Evolutionary conservation across 1,140 invertebrate species (phyloP), one percentile per base, ranked within the genome.

Genomic region (Leptopilina boulardi): DNA sequence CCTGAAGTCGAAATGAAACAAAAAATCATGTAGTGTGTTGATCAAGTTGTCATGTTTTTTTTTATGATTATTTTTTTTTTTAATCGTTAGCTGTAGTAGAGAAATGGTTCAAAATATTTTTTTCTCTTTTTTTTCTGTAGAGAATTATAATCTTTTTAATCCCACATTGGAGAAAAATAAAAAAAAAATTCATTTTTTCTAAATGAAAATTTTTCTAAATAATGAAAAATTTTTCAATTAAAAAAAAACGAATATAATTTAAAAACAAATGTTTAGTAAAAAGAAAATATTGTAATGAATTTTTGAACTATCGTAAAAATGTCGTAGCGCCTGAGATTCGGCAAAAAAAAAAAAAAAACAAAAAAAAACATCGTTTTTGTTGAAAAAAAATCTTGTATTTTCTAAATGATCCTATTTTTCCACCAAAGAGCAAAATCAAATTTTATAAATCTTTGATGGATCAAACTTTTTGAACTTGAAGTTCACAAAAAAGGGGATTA

Each of bases 1-100:
- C 18, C 54, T 71, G 70, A 78, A 77, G n/a, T 66, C 34, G 66
- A 70, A 47, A 70, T 51, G 47, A 51, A 51, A 51, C 47, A 75
- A 70, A 74, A 38, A 75, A 75, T 70, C 70, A 75, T 44, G 44
- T 70, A 21, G 59, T 70, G 44, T 26, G 56, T 59, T n/a, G n/a
- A n/a, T n/a, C n/a, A n/a, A n/a, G n/a, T 38, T 42, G 59, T 42
- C 47, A 51, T 56, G 38, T 75, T 41, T 47, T 21, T 21, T 41
- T 2, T 4, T 6, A 4, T 6, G 3, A n/a, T n/a, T n/a, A n/a
- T 4, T 38, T 38, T 38, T 38, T 59, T 66, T 66, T 30, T 30
- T 11, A 66, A 66, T 66, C 21, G 56, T 30, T 66, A 23, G 18
- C 21, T 59, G 23, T 59, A 23, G 56, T 30, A 66, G 13, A 44